These are phyloP conservation scores for Aegypius monachus DNA, from an alignment of 2,113 vertebrate species.

Conservation along the genomic window DNA sequence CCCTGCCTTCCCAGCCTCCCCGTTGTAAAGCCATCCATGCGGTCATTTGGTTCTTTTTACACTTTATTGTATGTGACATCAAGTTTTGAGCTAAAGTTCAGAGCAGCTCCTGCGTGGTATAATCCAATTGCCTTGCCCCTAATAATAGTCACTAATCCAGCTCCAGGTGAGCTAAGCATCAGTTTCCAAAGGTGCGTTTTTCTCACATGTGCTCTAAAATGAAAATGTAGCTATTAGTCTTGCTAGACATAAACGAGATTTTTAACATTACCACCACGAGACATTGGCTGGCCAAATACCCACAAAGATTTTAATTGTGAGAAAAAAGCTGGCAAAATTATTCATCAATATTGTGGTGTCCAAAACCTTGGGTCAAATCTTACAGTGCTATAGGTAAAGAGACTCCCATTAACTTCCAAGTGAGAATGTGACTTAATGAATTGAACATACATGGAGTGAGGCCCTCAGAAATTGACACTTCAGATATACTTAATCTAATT, in stretches of 20 bases:
- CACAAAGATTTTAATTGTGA: not conserved
- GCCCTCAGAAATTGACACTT: not conserved
- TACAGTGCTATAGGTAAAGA: not conserved
- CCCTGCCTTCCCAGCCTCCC: not conserved
- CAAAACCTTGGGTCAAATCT: not conserved
- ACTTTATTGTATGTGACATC: not conserved
- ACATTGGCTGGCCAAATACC: not conserved
- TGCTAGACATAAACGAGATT: not conserved
- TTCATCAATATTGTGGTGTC: not conserved
- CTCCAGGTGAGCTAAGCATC: not conserved
- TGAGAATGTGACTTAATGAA: not conserved
- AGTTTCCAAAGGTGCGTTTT: slow-evolving; percentile 56
- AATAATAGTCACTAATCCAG: not conserved
- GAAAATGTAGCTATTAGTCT: slow-evolving; percentile 36
- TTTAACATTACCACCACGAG: not conserved
- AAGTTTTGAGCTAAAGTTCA: not conserved
- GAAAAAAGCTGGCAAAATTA: not conserved
- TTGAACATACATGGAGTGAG: not conserved
- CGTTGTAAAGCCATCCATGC: rapidly evolving
- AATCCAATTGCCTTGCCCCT: not conserved
- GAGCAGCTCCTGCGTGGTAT: not conserved
- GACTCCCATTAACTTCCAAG: not conserved
- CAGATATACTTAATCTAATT: not conserved
- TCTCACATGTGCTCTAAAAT: slow-evolving; percentile 41
- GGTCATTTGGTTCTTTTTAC: not conserved